These are phyloP conservation scores for Coelogynopora nodosa DNA, from an alignment of 2,888 invertebrate species.

Conservation along the genomic window DNA sequence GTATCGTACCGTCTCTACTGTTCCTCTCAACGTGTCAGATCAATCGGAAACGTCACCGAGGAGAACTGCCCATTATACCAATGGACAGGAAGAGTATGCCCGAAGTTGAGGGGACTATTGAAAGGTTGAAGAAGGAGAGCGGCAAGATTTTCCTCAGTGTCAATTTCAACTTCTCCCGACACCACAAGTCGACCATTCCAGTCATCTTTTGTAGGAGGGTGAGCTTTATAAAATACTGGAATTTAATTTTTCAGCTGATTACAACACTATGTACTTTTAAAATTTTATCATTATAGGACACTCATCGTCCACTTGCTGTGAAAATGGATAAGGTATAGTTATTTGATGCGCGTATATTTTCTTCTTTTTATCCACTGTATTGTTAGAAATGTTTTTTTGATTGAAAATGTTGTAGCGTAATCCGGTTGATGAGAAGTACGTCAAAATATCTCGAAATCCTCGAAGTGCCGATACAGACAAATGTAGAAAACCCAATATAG, in stretches of 20 bases:
- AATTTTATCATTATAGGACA: not conserved
- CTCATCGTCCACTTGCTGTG: not conserved
- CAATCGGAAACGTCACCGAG: slow-evolving; percentile 26
- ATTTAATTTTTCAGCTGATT: too few relatives aligned
- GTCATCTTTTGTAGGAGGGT: slow-evolving; percentile 1
- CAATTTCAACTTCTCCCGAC: slow-evolving; percentile 28
- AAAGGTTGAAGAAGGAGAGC: slow-evolving; percentile 37
- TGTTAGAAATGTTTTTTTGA: too few relatives aligned
- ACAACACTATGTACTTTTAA: too few relatives aligned
- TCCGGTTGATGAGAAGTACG: slow-evolving; percentile 40
- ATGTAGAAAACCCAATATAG: slow-evolving; percentile 18
- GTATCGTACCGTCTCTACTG: too few relatives aligned
- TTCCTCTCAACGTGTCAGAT: not conserved
- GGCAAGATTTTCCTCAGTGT: slow-evolving; percentile 39
- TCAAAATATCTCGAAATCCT: slow-evolving; percentile 31
- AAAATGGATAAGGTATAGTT: not conserved
- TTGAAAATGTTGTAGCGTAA: not conserved
- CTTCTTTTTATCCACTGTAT: not conserved
- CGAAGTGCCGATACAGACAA: slow-evolving; percentile 32
- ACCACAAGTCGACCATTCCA: not conserved
- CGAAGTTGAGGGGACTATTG: slow-evolving; percentile 33
- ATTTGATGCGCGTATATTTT: not conserved
- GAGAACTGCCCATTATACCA: slow-evolving; percentile 23
- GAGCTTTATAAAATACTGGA: not conserved
- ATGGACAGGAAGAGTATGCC: slow-evolving; percentile 37